Percentiles rank a stretch among this genome's conserved stretches.
These are phyloP conservation scores for Parnassius apollo DNA, from an alignment of 2,888 invertebrate species.

Conservation along the genomic window DNA sequence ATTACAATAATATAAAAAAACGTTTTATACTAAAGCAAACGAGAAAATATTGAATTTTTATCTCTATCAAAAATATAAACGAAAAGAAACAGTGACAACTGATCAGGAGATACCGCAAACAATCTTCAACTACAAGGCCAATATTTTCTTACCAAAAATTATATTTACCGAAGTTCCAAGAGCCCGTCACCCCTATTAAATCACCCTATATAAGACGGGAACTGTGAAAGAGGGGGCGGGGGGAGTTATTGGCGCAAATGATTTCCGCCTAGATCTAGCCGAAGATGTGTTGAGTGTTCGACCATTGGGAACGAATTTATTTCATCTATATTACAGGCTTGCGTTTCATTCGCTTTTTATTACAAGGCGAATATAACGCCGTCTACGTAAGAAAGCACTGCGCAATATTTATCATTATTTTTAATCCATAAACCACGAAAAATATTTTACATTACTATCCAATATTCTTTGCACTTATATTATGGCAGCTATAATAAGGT, in stretches of 20 bases:
- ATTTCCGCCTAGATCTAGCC: constrained; percentile 57
- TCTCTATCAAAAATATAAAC: constrained; percentile 17
- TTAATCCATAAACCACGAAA: constrained; percentile 7
- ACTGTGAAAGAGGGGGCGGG: constrained; percentile 27
- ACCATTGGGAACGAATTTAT: constrained; percentile 45
- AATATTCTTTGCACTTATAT: constrained; percentile 1
- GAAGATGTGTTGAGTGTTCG: constrained; percentile 41
- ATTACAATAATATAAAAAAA: no score
- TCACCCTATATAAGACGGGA: constrained; percentile 41
- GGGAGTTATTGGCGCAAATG: constrained; percentile 65
- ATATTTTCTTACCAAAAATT: constrained; percentile 60
- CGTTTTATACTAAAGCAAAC: neutral
- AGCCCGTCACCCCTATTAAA: constrained; percentile 49
- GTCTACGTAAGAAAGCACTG: constrained; percentile 26
- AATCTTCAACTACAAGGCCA: constrained; percentile 37
- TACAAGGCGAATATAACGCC: constrained; percentile 25
- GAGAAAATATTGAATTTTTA: constrained; percentile 23
- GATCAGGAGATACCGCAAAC: constrained; percentile 34
- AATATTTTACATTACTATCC: constrained; percentile 21
- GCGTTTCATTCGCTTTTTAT: constrained; percentile 35
- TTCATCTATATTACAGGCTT: constrained; percentile 32
- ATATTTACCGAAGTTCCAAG: constrained; percentile 55
- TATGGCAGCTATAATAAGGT: no score
- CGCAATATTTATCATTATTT: constrained; percentile 30
- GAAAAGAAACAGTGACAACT: constrained; percentile 25